These are phyloP conservation scores for Elysia crispata DNA, from an alignment of 2,888 invertebrate genomes.

Conservation along the genomic window DNA sequence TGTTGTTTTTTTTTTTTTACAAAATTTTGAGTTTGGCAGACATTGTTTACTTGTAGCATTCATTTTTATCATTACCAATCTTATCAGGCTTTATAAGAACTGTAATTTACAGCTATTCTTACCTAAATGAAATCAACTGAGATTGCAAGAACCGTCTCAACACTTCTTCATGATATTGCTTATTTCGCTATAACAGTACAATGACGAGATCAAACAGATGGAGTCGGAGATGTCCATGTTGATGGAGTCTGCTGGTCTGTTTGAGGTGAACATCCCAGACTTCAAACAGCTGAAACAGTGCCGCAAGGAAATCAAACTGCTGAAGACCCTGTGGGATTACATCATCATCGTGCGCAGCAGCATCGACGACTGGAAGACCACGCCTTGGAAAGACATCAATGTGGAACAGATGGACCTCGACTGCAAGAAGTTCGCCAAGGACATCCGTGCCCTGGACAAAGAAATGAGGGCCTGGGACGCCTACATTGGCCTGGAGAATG, in stretches of 20 bases:
- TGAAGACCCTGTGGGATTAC: slow-evolving; percentile 97
- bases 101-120: too few relatives aligned
- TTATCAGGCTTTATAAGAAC: too few relatives aligned
- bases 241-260: slow-evolving; percentile 92
- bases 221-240: slow-evolving; percentile 92
- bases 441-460: slow-evolving; percentile 86
- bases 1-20: too few relatives aligned
- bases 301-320: slow-evolving; percentile 87
- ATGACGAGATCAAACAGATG: slow-evolving; percentile 86
- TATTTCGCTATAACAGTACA: slow-evolving; percentile 81
- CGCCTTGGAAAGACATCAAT: slow-evolving; percentile 97
- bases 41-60: too few relatives aligned
- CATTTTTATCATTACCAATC: too few relatives aligned
- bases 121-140: too few relatives aligned
- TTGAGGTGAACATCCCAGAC: slow-evolving; percentile 96
- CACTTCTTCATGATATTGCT: neutral
- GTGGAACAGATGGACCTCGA: slow-evolving; percentile 99
- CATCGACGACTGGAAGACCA: slow-evolving; percentile 97
- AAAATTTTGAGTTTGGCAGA: too few relatives aligned
- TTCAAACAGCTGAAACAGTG: slow-evolving; percentile 95
- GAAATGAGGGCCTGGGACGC: slow-evolving; percentile 98
- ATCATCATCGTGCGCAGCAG: slow-evolving; percentile 91
- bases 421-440: slow-evolving; percentile 96
- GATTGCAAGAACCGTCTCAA: too few relatives aligned
- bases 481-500: slow-evolving; percentile 90